phyloP scores from a whole-genome alignment of 2,888 invertebrate species.

The Alentia gelatinosa region DNA sequence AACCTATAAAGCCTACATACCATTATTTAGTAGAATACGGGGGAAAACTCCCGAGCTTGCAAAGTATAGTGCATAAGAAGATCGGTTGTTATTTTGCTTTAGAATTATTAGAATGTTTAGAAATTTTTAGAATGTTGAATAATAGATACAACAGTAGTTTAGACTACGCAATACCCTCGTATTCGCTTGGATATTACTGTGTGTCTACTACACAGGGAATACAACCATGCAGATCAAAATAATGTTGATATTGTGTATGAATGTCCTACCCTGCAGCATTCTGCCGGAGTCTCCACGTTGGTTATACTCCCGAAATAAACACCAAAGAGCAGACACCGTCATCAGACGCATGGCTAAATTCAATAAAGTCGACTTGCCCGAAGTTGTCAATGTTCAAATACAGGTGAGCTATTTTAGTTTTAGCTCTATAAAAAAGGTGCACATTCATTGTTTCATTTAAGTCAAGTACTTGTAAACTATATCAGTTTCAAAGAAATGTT shows the following conservation, averaged over 20 bases:
- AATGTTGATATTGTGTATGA: not conserved
- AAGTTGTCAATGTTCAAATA: slow-evolving; percentile 56
- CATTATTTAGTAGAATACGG: no score
- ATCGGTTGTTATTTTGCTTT: no score
- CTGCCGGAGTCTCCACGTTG: not conserved
- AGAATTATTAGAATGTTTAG: not conserved
- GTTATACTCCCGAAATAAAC: not conserved
- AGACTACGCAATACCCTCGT: no score
- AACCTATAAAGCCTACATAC: no score
- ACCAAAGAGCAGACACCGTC: not conserved
- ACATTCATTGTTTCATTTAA: no score
- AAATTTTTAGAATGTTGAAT: not conserved
- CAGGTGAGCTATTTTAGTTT: not conserved
- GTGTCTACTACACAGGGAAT: not conserved
- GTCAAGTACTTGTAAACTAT: no score
- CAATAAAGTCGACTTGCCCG: not conserved
- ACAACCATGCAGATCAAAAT: not conserved
- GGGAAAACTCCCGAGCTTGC: no score
- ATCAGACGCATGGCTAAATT: not conserved
- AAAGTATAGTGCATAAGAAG: no score
- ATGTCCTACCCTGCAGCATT: not conserved
- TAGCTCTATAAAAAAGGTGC: no score
- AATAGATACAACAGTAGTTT: not conserved
- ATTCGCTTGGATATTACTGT: no score
- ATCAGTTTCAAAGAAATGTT: no score